These are phyloP conservation scores for Umimayanthus kanabou DNA, from an alignment of 92 coral and sea anemone genomes.

Conservation along the genomic window DNA sequence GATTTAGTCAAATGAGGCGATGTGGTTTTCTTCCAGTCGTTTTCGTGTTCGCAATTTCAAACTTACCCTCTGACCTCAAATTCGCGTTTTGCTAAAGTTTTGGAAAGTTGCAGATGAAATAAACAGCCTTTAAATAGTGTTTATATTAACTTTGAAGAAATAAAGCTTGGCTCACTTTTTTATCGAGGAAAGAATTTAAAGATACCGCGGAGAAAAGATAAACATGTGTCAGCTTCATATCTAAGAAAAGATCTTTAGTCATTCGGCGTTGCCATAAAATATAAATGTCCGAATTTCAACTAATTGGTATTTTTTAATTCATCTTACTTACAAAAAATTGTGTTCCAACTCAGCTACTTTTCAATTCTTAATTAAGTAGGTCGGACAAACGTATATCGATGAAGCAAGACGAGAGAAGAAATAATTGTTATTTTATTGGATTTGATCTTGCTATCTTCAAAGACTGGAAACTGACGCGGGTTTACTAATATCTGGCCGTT, in stretches of 20 bases:
- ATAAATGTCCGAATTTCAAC: constrained; percentile 36
- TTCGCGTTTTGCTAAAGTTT: neutral
- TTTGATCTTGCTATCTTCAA: constrained; percentile 34
- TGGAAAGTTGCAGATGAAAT: neutral
- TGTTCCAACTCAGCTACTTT: neutral
- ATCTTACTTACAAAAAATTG: neutral
- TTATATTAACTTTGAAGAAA: neutral
- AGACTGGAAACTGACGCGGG: constrained; percentile 21
- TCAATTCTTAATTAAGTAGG: constrained; percentile 29
- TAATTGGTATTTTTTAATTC: constrained; percentile 23
- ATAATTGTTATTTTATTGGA: constrained; percentile 37
- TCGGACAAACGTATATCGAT: constrained; percentile 13
- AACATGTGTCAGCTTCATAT: constrained; percentile 1
- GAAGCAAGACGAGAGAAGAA: constrained; percentile 7
- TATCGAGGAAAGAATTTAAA: neutral
- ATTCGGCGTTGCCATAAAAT: constrained; percentile 24
- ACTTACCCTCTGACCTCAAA: constrained; percentile 4
- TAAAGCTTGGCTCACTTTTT: neutral
- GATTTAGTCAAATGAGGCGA: neutral
- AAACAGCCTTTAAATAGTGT: neutral
- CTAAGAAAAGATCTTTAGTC: constrained; percentile 1
- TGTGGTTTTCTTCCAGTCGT: constrained; percentile 27
- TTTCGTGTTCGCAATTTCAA: constrained; percentile 6
- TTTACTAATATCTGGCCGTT: constrained; percentile 33
- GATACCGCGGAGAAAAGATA: neutral